These are phyloP conservation scores for Lithophane socia DNA, from an alignment of 2,888 invertebrate genomes.

Conservation along the genomic window DNA sequence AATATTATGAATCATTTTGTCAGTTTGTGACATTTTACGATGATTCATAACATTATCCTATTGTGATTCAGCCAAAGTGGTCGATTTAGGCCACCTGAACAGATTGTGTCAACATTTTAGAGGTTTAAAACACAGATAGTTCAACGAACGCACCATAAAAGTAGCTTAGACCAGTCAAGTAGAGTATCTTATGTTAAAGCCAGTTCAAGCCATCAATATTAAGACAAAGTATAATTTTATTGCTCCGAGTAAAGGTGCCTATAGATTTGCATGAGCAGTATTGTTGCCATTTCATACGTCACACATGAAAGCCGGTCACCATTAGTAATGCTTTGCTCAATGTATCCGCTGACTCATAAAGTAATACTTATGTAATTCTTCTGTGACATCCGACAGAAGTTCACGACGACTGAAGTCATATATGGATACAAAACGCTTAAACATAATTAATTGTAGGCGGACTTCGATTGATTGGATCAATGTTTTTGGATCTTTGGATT, in stretches of 20 bases:
- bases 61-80: too few relatives aligned
- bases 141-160: background rate
- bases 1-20: too few relatives aligned
- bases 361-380: slow-evolving; percentile 55
- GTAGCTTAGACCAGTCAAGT: background rate
- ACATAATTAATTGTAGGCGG: slow-evolving; percentile 55
- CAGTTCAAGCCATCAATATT: slow-evolving; percentile 20
- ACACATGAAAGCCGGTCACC: slow-evolving; percentile 47
- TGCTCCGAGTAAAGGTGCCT: slow-evolving; percentile 38
- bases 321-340: slow-evolving; percentile 51
- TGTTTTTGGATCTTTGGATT: slow-evolving; percentile 33
- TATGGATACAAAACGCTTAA: slow-evolving; percentile 52
- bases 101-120: slow-evolving; percentile 16
- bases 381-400: slow-evolving; percentile 53
- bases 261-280: slow-evolving; percentile 54
- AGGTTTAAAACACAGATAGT: background rate
- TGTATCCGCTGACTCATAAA: slow-evolving; percentile 49
- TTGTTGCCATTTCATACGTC: slow-evolving; percentile 54
- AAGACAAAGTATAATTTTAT: slow-evolving; percentile 56
- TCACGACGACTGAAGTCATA: slow-evolving; percentile 35
- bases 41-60: too few relatives aligned
- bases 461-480: slow-evolving; percentile 52
- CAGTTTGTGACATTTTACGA: too few relatives aligned
- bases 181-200: background rate
- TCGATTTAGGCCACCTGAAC: background rate